phyloP scores from a whole-genome alignment of 1,140 invertebrate species.

The Pachyrhynchus sulphureomaculatus region DNA sequence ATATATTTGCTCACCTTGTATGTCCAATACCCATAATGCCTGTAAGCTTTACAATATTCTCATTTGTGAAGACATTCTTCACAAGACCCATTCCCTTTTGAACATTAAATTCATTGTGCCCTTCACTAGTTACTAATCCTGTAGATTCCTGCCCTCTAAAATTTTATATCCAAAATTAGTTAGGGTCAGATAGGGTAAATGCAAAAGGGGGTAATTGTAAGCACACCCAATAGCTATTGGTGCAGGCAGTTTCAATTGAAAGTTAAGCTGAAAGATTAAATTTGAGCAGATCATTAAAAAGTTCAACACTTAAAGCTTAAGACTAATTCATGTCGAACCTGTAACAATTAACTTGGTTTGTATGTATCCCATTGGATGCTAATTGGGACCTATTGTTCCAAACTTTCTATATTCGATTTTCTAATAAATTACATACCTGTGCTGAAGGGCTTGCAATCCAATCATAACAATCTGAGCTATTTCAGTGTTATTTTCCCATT shows the following conservation, averaged over 20 bases:
- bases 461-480: constrained; percentile 79
- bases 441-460: constrained; percentile 93
- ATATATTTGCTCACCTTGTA: constrained; percentile 66
- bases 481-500: constrained; percentile 70
- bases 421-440: constrained; percentile 66
- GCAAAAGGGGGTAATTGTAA: not conserved
- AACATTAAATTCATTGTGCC: constrained; percentile 75
- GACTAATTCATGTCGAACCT: no score
- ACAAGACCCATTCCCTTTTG: constrained; percentile 97
- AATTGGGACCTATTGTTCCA: no score
- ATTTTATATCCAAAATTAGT: not conserved
- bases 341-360: no score
- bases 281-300: no score
- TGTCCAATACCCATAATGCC: constrained; percentile 95
- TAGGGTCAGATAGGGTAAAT: not conserved
- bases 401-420: no score
- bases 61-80: constrained; percentile 87
- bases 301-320: no score
- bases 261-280: no score
- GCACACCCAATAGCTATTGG: not conserved
- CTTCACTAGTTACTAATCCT: constrained; percentile 90
- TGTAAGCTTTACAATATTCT: constrained; percentile 80
- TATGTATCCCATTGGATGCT: no score
- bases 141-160: constrained; percentile 92
- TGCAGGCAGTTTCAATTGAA: no score